Conservation (phyloP, 2,888 invertebrate genomes). For the Boloria selene region DNA sequence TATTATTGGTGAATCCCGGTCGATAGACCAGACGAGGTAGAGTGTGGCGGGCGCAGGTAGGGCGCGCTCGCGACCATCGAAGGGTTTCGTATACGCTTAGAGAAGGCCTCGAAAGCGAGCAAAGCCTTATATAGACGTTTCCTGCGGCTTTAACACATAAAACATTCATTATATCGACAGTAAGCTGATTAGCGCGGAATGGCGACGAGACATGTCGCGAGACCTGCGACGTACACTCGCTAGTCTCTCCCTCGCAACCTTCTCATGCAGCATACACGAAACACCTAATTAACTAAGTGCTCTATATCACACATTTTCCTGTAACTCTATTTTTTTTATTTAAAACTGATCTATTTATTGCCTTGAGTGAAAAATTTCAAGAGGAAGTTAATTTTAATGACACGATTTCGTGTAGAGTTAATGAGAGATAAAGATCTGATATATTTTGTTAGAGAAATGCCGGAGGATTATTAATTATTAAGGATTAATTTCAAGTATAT, state of each 20-base stretch:
- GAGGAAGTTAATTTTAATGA: neutral
- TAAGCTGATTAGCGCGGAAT: slow-evolving; percentile 14
- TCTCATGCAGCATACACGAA: slow-evolving; percentile 16
- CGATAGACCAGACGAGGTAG: slow-evolving; percentile 47
- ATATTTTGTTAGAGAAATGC: slow-evolving; percentile 1
- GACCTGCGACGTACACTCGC: neutral
- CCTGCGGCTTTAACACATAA: slow-evolving; percentile 16
- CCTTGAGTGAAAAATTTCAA: slow-evolving; percentile 1
- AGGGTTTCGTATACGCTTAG: neutral
- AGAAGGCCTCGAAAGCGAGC: neutral
- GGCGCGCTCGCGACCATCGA: slow-evolving; percentile 22
- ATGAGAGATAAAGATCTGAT: slow-evolving; percentile 16
- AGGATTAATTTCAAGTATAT: too few species aligned
- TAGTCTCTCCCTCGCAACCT: slow-evolving; percentile 6
- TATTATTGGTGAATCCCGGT: slow-evolving; percentile 69
- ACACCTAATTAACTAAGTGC: slow-evolving; percentile 18
- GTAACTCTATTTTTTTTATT: slow-evolving; percentile 3
- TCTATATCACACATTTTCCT: slow-evolving; percentile 4
- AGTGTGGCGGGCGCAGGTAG: slow-evolving; percentile 44
- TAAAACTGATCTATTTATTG: neutral
- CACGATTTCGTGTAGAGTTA: neutral
- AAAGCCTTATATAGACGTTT: slow-evolving; percentile 12
- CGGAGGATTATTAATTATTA: slow-evolving; percentile 8
- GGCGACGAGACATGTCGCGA: slow-evolving; percentile 11
- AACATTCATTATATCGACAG: slow-evolving; percentile 17